Evolutionary conservation across 2,888 invertebrate species (phyloP).

Genomic region (Watsonalla binaria): DNA sequence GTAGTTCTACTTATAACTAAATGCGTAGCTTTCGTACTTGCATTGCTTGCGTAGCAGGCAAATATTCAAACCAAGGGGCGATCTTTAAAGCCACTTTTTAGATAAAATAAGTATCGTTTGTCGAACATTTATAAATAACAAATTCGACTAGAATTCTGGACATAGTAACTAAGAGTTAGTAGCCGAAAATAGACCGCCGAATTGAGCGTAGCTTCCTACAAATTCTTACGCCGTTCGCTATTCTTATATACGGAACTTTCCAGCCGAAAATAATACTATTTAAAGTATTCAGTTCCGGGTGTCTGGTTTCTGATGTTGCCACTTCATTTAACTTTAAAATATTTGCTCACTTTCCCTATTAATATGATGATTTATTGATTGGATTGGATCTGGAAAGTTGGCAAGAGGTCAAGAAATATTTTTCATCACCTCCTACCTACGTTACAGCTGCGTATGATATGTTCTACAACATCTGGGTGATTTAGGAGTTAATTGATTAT

Average conservation of each 20-base stretch:
- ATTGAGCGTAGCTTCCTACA: background rate
- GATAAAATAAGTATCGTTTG: conserved; percentile 2
- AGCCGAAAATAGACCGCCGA: background rate
- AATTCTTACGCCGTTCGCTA: background rate
- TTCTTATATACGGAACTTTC: background rate
- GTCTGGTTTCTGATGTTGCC: conserved; percentile 27
- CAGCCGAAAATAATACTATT: conserved; percentile 21
- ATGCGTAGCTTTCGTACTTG: no score
- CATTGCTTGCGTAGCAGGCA: no score
- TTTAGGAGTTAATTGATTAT: no score
- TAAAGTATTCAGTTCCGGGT: conserved; percentile 32
- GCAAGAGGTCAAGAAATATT: no score
- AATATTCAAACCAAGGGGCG: no score
- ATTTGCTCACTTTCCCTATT: conserved; percentile 1
- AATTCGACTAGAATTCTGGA: background rate
- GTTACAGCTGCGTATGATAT: no score
- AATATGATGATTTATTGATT: no score
- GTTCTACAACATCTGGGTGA: no score
- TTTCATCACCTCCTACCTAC: no score
- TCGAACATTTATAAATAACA: background rate
- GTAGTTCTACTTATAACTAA: no score
- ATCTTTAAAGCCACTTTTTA: no score
- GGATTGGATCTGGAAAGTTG: no score
- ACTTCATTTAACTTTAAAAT: conserved; percentile 25
- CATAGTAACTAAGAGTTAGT: background rate